Evolutionary conservation across 2,113 vertebrate species (phyloP).

Genomic region (Rhynchopsitta pachyrhyncha): DNA sequence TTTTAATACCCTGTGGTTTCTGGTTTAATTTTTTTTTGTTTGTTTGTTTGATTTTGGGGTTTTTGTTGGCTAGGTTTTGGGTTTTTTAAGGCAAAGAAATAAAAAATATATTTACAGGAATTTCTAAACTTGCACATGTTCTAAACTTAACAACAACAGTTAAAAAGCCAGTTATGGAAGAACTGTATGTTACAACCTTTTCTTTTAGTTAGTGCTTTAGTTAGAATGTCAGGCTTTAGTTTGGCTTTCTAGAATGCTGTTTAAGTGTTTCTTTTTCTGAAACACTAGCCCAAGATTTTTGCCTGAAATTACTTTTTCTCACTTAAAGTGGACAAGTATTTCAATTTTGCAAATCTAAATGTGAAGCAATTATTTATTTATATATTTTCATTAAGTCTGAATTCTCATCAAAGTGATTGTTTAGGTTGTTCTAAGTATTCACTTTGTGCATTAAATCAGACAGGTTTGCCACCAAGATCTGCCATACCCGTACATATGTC

Average conservation of each 20-base stretch:
- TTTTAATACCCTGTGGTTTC: background rate
- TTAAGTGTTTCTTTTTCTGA: background rate
- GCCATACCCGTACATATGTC: background rate
- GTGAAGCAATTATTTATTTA: background rate
- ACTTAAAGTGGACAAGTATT: background rate
- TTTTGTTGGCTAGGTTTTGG: background rate
- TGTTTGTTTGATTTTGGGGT: background rate
- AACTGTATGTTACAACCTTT: background rate
- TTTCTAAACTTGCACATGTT: background rate
- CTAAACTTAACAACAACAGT: no score
- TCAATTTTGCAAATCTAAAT: background rate
- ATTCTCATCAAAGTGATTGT: background rate
- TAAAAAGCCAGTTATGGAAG: background rate
- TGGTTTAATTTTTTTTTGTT: no score
- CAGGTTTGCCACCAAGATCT: background rate
- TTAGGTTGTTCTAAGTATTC: background rate
- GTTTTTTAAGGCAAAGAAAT: background rate
- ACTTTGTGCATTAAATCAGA: background rate
- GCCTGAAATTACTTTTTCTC: background rate
- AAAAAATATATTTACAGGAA: background rate
- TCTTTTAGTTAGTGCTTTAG: background rate
- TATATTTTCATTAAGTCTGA: background rate
- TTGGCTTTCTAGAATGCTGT: background rate
- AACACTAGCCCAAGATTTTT: background rate
- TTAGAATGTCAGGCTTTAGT: background rate